phyloP scores from a whole-genome alignment of 2,797 vertebrate genomes.

The Epinephelus coioides region DNA sequence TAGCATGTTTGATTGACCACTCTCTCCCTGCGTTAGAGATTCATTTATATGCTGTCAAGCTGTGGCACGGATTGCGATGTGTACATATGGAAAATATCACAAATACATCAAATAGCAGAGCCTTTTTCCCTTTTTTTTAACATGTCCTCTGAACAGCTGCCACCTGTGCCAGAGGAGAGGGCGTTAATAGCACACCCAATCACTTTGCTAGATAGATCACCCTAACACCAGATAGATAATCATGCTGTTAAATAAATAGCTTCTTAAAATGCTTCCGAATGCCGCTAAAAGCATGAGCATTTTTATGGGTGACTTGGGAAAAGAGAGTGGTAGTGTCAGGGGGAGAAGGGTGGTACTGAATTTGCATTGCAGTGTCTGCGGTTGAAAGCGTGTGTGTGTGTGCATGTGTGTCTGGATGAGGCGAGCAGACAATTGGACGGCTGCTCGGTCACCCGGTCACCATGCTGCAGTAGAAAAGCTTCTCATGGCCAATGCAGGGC shows the following conservation, averaged over 20 bases:
- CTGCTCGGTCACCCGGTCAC: constrained; percentile 72
- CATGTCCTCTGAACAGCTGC: constrained; percentile 67
- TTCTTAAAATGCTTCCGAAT: constrained; percentile 72
- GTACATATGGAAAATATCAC: constrained; percentile 38
- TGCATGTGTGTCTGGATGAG: constrained; percentile 17
- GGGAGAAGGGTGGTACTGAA: constrained; percentile 38
- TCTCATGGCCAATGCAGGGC: constrained; percentile 59
- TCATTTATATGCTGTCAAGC: constrained; percentile 54
- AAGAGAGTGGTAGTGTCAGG: constrained; percentile 48
- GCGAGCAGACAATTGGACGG: constrained; percentile 57
- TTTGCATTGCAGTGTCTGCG: constrained; percentile 54
- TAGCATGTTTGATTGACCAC: constrained; percentile 56
- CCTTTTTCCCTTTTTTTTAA: not conserved
- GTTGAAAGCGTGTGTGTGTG: constrained; percentile 13
- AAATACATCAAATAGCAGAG: constrained; percentile 41
- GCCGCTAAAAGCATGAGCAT: constrained; percentile 67
- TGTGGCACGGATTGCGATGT: constrained; percentile 22
- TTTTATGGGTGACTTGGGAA: constrained; percentile 67
- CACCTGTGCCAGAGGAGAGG: constrained; percentile 65
- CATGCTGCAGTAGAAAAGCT: constrained; percentile 67
- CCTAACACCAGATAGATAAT: constrained; percentile 70
- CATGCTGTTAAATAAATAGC: constrained; percentile 75
- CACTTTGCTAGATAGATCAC: constrained; percentile 58
- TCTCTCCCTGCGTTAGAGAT: constrained; percentile 39
- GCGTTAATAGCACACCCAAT: constrained; percentile 58